Evolutionary conservation across 2,797 vertebrate genomes (phyloP).

Genomic region (Crocidura indochinensis): DNA sequence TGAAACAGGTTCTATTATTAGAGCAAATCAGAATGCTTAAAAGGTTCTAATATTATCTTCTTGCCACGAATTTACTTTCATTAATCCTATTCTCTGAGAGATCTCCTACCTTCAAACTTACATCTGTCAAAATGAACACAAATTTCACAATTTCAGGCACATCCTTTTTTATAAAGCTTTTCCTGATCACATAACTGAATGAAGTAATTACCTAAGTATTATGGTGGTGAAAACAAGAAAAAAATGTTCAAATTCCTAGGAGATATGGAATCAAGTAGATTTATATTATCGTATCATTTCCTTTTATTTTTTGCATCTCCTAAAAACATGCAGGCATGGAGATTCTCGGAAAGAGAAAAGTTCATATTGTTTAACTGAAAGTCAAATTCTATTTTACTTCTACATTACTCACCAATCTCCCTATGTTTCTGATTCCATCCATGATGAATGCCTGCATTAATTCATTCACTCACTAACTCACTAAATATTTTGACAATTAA

Average conservation of each 20-base stretch:
- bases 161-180: constrained; percentile 41
- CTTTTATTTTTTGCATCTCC: neutral
- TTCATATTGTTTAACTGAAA: constrained; percentile 49
- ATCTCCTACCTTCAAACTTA: neutral
- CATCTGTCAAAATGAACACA: neutral
- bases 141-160: constrained; percentile 46
- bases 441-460: constrained; percentile 19
- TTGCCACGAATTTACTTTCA: neutral
- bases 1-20: neutral
- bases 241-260: no score
- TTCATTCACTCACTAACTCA: constrained; percentile 39
- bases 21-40: neutral
- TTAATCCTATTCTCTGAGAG: constrained; percentile 4
- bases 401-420: constrained; percentile 2
- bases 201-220: neutral
- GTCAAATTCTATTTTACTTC: constrained; percentile 18
- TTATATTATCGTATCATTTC: neutral
- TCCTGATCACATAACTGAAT: constrained; percentile 23
- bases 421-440: constrained; percentile 12
- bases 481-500: constrained; percentile 44
- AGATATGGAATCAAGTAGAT: no score
- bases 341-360: constrained; percentile 26
- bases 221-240: no score
- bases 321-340: constrained; percentile 20
- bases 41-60: neutral